Percentiles rank a stretch among this genome's conserved stretches.
Evolutionary conservation across 1,140 invertebrate genomes (phyloP).

Genomic region (Trinorchestia longiramus): DNA sequence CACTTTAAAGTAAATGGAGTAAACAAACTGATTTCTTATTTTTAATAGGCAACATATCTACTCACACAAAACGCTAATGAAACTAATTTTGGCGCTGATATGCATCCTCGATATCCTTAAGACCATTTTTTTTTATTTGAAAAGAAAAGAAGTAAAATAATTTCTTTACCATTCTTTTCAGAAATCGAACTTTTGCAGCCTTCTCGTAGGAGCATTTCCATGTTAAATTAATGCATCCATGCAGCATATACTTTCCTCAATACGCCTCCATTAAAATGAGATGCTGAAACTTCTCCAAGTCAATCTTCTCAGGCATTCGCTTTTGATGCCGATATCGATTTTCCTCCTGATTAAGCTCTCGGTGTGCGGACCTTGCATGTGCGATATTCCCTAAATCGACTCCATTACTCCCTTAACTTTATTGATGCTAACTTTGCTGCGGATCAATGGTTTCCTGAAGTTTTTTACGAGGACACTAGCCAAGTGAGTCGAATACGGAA

Average conservation of each 20-base stretch:
- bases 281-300: constrained; percentile 23
- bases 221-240: not conserved
- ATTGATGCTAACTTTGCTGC: constrained; percentile 44
- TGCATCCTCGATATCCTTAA: not conserved
- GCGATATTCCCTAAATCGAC: constrained; percentile 36
- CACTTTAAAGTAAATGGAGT: not conserved
- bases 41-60: not conserved
- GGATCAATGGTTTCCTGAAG: constrained; percentile 20
- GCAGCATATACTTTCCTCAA: not conserved
- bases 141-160: too few species aligned
- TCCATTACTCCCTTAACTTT: constrained; percentile 40
- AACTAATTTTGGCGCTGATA: not conserved
- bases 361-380: not conserved
- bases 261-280: constrained; percentile 21
- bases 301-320: not conserved
- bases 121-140: too few species aligned
- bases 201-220: not conserved
- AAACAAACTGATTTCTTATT: not conserved
- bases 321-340: constrained; percentile 34
- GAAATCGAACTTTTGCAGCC: not conserved
- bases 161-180: not conserved
- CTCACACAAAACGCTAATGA: not conserved
- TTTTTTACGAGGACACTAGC: constrained; percentile 33
- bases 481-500: constrained; percentile 29
- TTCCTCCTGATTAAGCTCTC: not conserved